Base-by-base conservation (phyloP, 2,888 invertebrate species). In the Ectemnius cavifrons region DNA sequence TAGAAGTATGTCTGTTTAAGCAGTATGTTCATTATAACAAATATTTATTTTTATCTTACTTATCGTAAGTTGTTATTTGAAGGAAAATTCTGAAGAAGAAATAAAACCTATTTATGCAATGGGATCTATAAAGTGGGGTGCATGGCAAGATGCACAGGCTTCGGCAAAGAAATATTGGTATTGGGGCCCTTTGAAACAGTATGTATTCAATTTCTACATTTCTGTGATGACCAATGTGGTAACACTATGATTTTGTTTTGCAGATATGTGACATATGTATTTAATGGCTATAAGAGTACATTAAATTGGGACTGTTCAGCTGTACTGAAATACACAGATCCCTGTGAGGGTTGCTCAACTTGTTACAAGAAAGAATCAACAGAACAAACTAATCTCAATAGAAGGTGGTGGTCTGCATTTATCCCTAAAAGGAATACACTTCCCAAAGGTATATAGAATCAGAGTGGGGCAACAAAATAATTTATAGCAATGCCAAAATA, bases 111-210 rank as follows among this genome's bases (percentile, higher is more conserved):
- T 98, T 67, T 98, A 95, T 91, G 96, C 97, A 0, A 91, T 97
- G 78, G 93, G 94, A 65, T 93, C 94, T 0, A 91, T 99, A 61
- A 95, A 97, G 89, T 97, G 97, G 95, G 98, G 98, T 3, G 94
- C 95, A 0, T 95, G 95, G 89, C 93, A 96, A 84, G 97, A 98
- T 91, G 95, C 96, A 0, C 91, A 94, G 70, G 93, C 94, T 0
- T 93, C 93, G 79, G 94, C 94, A 86, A 95, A 96, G 79, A 96
- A 95, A 91, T 98, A 98, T 90, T 98, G 98, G 97, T 95, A 97
- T 84, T 95, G 95, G 91, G 97, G 97, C 2, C 92, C 94, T 0
- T 91, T 97, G 0, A 94, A 95, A 86, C 94, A 85, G 91, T 91
- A 79, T 77, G 64, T 64, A 71, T 37, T 37, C 8, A 16, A 23